Conservation (phyloP, 1,140 invertebrate species). For the Reticulitermes speratus region DNA sequence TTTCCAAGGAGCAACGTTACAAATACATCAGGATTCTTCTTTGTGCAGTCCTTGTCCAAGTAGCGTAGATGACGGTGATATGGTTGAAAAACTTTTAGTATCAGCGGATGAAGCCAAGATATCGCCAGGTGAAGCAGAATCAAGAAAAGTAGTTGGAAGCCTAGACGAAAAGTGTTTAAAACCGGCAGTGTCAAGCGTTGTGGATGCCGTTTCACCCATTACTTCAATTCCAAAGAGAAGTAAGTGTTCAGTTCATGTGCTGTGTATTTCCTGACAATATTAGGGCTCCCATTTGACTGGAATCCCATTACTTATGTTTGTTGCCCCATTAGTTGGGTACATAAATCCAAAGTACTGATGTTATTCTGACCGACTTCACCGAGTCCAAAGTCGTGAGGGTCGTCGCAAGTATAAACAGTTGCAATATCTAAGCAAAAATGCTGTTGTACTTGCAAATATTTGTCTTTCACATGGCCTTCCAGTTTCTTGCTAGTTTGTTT, state of each 20-base stretch:
- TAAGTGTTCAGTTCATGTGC: not conserved
- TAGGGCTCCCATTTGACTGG: not conserved
- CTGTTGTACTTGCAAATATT: too few species aligned
- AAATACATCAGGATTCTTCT: slow-evolving; percentile 28
- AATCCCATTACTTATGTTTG: not conserved
- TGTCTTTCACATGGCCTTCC: too few species aligned
- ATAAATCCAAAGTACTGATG: too few species aligned
- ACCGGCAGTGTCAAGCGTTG: slow-evolving; percentile 19
- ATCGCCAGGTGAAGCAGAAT: not conserved
- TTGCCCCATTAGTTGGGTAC: not conserved
- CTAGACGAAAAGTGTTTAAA: slow-evolving; percentile 11
- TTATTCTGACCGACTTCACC: too few species aligned
- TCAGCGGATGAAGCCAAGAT: not conserved
- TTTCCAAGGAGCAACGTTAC: slow-evolving; percentile 29
- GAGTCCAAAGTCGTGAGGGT: too few species aligned
- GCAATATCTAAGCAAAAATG: too few species aligned
- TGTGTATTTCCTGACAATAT: not conserved
- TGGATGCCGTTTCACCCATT: slow-evolving; percentile 24
- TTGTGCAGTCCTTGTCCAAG: slow-evolving; percentile 16
- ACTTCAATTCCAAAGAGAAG: slow-evolving; percentile 27
- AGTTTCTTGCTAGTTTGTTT: too few species aligned
- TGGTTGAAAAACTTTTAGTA: slow-evolving; percentile 5
- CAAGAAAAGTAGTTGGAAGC: not conserved
- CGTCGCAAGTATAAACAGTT: too few species aligned
- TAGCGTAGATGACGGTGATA: slow-evolving; percentile 20